phyloP scores from a whole-genome alignment of 2,113 vertebrate species.

The Sialia sialis region DNA sequence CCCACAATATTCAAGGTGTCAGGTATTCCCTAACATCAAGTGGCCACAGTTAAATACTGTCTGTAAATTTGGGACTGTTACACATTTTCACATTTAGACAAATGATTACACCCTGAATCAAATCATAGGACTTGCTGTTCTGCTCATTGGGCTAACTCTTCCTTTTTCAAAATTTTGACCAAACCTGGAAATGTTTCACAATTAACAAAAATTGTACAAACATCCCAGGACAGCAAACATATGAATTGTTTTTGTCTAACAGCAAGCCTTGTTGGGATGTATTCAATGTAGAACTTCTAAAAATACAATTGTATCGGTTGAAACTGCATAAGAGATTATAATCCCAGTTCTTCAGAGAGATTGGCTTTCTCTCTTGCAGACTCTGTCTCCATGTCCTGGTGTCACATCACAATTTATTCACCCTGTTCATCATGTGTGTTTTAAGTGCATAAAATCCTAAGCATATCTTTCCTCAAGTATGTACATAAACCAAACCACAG shows the following conservation, averaged over 20 bases:
- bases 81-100: background rate
- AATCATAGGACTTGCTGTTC: background rate
- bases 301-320: background rate
- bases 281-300: background rate
- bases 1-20: background rate
- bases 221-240: background rate
- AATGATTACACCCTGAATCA: background rate
- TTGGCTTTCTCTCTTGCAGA: background rate
- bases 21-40: background rate
- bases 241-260: background rate
- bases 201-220: background rate
- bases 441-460: background rate
- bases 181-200: background rate
- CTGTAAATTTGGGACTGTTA: background rate
- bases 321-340: background rate
- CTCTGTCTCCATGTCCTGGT: background rate
- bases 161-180: background rate
- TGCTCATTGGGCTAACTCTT: background rate
- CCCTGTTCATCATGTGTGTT: fast-evolving
- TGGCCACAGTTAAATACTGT: background rate
- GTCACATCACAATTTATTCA: background rate
- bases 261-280: background rate
- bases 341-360: background rate
- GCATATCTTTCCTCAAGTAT: background rate
- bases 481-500: background rate